These are phyloP conservation scores for Drosophila punjabiensis DNA, from an alignment of 1,140 invertebrate species.

Conservation along the genomic window DNA sequence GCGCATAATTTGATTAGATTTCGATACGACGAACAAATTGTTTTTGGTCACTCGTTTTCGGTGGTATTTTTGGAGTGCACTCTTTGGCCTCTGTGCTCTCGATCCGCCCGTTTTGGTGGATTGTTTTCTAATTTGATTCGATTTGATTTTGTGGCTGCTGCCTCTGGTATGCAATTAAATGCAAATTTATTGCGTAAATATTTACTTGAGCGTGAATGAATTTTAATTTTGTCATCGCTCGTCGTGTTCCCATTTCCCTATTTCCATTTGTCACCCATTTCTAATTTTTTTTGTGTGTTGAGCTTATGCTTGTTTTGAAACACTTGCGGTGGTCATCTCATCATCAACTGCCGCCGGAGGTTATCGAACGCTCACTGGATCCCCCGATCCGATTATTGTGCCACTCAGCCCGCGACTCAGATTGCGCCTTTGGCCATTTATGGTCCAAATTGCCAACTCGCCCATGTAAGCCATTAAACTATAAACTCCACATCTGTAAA, in stretches of 20 bases:
- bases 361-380: constrained; percentile 27
- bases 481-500: constrained; percentile 49
- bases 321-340: constrained; percentile 30
- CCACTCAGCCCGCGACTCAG: constrained; percentile 27
- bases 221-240: constrained; percentile 76
- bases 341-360: constrained; percentile 39
- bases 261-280: constrained; percentile 15
- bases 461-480: constrained; percentile 44
- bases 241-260: constrained; percentile 1
- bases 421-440: constrained; percentile 55
- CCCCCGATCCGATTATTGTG: constrained; percentile 37
- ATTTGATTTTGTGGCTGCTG: constrained; percentile 51
- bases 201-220: constrained; percentile 84
- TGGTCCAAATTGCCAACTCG: constrained; percentile 48
- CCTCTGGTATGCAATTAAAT: constrained; percentile 69
- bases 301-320: constrained; percentile 40
- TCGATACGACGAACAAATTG: constrained; percentile 73
- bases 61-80: constrained; percentile 28
- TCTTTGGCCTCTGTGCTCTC: background rate
- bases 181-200: constrained; percentile 84
- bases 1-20: constrained; percentile 83
- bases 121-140: constrained; percentile 76
- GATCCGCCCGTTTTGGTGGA: constrained; percentile 16
- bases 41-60: constrained; percentile 53
- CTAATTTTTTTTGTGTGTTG: constrained; percentile 5